These are phyloP conservation scores for Acrocephalus scirpaceus DNA, from an alignment of 2,797 vertebrate genomes.

Conservation along the genomic window DNA sequence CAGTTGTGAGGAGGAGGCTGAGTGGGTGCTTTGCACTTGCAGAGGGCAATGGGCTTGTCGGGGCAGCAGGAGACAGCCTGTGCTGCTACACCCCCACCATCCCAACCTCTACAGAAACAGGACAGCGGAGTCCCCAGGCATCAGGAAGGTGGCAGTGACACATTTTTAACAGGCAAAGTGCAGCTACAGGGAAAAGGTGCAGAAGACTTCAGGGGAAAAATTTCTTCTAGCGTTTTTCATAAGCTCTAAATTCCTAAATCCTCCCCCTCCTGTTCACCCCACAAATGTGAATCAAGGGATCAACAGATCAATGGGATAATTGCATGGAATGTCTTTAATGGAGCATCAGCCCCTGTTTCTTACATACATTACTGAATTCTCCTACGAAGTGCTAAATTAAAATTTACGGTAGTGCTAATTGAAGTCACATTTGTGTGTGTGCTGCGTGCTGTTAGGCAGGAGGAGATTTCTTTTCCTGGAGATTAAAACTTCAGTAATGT, in stretches of 20 bases:
- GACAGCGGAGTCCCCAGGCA: background rate
- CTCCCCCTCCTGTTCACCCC: background rate
- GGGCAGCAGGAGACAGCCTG: background rate
- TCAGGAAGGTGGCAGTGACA: background rate
- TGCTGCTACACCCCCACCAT: accelerated
- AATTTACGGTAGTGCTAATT: constrained; percentile 56
- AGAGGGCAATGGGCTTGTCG: accelerated
- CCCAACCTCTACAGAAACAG: background rate
- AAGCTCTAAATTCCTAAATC: background rate
- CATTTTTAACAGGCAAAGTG: background rate
- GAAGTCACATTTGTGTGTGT: constrained; percentile 41
- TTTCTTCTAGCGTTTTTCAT: background rate
- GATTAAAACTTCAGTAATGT: constrained; percentile 62
- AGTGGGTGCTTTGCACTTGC: background rate
- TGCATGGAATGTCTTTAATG: background rate
- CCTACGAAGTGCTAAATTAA: constrained; percentile 68
- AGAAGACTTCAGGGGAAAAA: background rate
- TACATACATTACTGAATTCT: constrained; percentile 9
- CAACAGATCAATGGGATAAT: constrained; percentile 28
- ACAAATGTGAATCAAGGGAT: constrained; percentile 16
- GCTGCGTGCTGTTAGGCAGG: constrained; percentile 43
- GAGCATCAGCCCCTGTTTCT: background rate
- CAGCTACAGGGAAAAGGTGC: background rate
- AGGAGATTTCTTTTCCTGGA: constrained; percentile 49
- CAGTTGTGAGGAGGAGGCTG: background rate